Conservation (phyloP, 2,797 vertebrate genomes). For the Lophius americanus region DNA sequence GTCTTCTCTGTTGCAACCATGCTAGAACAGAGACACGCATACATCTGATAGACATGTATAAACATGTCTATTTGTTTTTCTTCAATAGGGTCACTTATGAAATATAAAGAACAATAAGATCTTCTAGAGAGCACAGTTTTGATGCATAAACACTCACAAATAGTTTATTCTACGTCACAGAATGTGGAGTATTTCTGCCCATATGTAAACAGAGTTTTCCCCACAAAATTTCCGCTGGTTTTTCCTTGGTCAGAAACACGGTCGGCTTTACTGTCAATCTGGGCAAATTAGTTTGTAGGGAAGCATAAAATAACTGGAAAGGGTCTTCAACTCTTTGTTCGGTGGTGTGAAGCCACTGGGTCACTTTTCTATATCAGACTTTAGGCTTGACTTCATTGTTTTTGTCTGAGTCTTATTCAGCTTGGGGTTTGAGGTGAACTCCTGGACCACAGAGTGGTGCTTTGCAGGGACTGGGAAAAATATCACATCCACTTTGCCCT, state of each 20-base stretch:
- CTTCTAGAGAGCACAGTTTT: slow-evolving; percentile 56
- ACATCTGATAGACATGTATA: slow-evolving; percentile 63
- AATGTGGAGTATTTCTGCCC: slow-evolving; percentile 53
- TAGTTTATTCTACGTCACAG: slow-evolving; percentile 73
- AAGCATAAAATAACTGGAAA: slow-evolving; percentile 2
- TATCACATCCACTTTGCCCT: too few relatives aligned
- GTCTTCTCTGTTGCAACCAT: slow-evolving; percentile 48
- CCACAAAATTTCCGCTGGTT: slow-evolving; percentile 46
- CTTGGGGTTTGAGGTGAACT: background rate
- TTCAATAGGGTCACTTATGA: slow-evolving; percentile 62
- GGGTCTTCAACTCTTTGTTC: slow-evolving; percentile 35
- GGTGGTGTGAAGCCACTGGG: slow-evolving; percentile 21
- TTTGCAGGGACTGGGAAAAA: too few relatives aligned
- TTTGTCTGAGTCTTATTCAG: slow-evolving; percentile 32
- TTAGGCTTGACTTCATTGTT: slow-evolving; percentile 15
- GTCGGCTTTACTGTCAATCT: slow-evolving; percentile 66
- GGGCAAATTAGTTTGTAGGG: slow-evolving; percentile 48
- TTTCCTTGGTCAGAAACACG: slow-evolving; percentile 45
- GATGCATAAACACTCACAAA: slow-evolving; percentile 59
- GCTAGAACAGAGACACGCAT: slow-evolving; percentile 46
- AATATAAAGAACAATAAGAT: slow-evolving; percentile 74
- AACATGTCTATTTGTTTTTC: slow-evolving; percentile 55
- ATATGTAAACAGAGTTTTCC: slow-evolving; percentile 73
- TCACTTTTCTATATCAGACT: slow-evolving; percentile 4
- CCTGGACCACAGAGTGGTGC: too few relatives aligned